These are phyloP conservation scores for Lates calcarifer DNA, from an alignment of 2,113 vertebrate genomes.

Conservation along the genomic window DNA sequence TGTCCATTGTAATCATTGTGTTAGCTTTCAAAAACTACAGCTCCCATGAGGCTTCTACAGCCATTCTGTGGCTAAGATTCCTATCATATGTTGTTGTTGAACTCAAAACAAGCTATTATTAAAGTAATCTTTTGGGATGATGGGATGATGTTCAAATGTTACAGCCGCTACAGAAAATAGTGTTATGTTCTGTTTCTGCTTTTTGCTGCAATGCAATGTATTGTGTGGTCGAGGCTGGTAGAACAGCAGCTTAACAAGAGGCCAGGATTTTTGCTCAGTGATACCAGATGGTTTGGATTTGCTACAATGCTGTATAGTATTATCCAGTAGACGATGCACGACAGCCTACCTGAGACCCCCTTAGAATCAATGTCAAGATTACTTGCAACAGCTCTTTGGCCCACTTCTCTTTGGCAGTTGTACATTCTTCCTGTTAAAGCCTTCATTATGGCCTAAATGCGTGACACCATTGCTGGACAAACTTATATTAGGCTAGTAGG, in stretches of 20 bases:
- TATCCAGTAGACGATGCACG: conserved; percentile 8
- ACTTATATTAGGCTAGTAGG: conserved; percentile 62
- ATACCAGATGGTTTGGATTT: conserved; percentile 48
- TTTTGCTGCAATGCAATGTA: conserved; percentile 7
- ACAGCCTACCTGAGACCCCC: conserved; percentile 15
- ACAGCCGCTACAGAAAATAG: background rate
- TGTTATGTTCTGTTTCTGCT: background rate
- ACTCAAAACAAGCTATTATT: background rate
- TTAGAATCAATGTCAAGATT: conserved; percentile 41
- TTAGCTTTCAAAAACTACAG: background rate
- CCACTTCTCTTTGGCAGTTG: conserved; percentile 38
- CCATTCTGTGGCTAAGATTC: no score
- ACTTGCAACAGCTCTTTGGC: conserved; percentile 22
- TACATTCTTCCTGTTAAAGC: conserved; percentile 14
- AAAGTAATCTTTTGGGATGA: no score
- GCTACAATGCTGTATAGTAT: background rate
- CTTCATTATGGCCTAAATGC: conserved; percentile 69
- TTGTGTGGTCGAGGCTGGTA: background rate
- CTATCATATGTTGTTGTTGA: background rate
- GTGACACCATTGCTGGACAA: conserved; percentile 70
- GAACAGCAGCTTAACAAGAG: conserved; percentile 21
- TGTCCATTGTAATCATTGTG: background rate
- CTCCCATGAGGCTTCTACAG: no score
- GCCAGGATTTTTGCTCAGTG: conserved; percentile 20
- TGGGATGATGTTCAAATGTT: background rate